These are phyloP conservation scores for Anabas testudineus DNA, from an alignment of 2,797 vertebrate genomes.

Conservation along the genomic window DNA sequence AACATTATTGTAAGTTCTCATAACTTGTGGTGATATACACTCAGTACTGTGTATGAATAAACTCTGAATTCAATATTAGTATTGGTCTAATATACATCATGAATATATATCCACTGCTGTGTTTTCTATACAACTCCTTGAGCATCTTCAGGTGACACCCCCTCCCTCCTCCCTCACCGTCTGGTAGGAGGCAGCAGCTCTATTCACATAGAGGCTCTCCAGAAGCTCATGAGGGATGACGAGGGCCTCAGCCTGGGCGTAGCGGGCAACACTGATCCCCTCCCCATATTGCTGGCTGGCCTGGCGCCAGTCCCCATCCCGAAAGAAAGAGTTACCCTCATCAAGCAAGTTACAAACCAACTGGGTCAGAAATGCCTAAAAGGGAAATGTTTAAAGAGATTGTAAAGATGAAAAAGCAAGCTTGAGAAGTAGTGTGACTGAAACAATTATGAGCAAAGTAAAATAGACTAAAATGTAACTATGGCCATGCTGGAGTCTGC, in stretches of 20 bases:
- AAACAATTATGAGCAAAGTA: too few relatives aligned
- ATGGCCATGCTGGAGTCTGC: background rate
- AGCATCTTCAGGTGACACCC: constrained; percentile 13
- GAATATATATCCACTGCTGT: background rate
- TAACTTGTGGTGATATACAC: background rate
- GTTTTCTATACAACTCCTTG: background rate
- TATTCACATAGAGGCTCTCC: constrained; percentile 95
- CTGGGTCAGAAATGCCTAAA: constrained; percentile 94
- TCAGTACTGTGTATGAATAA: background rate
- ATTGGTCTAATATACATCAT: background rate
- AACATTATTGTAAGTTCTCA: background rate
- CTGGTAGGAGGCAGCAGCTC: constrained; percentile 93
- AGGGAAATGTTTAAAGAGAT: background rate
- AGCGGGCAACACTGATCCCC: constrained; percentile 94
- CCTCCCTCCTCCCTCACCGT: constrained; percentile 85
- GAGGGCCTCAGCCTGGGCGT: constrained; percentile 94
- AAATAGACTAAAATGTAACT: background rate
- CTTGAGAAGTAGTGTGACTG: too few relatives aligned
- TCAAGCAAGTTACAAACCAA: constrained; percentile 95
- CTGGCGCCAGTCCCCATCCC: constrained; percentile 92
- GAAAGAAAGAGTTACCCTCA: constrained; percentile 94
- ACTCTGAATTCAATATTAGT: background rate
- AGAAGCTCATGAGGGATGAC: constrained; percentile 91
- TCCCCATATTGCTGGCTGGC: constrained; percentile 93
- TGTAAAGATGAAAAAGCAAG: background rate